Evolutionary conservation across 2,113 vertebrate genomes (phyloP), one percentile per base, ranked within the genome.

Genomic region (Chitala chitala): DNA sequence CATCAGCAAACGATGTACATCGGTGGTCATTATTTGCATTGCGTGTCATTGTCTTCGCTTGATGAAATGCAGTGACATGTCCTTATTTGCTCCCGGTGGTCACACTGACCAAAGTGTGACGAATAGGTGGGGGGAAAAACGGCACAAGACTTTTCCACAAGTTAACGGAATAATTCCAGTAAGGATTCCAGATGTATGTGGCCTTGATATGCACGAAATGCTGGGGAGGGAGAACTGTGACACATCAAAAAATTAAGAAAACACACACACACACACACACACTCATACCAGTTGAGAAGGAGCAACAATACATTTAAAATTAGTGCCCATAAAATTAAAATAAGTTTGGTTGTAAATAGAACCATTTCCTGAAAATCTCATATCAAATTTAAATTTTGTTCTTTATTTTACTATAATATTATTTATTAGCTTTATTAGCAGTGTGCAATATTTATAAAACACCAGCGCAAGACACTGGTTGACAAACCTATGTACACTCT

Each of bases 201-300:
- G 13, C 48, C n/a, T n/a, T n/a, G n/a, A n/a, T n/a, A n/a, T n/a
- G n/a, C n/a, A n/a, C n/a, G n/a, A n/a, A n/a, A n/a, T n/a, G n/a
- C n/a, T n/a, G n/a, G n/a, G n/a, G n/a, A 51, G 48, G 55, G 55
- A 15, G 31, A 5, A 29, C 55, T 58, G 22, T 24, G 17, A 10
- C 3, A 33, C 59, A 63, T 63, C 6, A 33, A 17, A 15, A 38
- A 29, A 0, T n/a, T n/a, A 56, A 48, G 24, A 33, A 69, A 69
- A 64, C 20, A 58, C 56, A 65, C 29, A 9, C 40, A 40, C n/a
- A 33, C n/a, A 69, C 46, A 50, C 61, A 72, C 72, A 77, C 51
- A 42, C 56, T 31, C 61, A 73, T 29, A 56, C 71, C n/a, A 38
- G 44, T 15, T 8, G 26, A 44, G 10, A 26, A 69, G 17, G 26